These are phyloP conservation scores for Ectropis grisescens DNA, from an alignment of 1,140 invertebrate genomes.

Conservation along the genomic window DNA sequence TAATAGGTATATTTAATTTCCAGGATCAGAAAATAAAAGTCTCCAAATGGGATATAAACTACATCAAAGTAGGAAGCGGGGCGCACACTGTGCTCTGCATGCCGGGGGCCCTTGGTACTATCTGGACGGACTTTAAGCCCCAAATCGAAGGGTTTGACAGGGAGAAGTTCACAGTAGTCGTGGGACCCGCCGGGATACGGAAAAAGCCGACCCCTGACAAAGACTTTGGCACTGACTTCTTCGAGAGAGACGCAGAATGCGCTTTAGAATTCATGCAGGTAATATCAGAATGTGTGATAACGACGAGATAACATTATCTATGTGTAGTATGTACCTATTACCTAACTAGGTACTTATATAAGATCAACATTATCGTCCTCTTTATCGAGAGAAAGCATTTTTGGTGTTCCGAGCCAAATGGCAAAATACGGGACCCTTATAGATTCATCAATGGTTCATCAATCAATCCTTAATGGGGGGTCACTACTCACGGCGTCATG, in stretches of 20 bases:
- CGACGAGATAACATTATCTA: too few relatives aligned
- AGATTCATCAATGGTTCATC: too few relatives aligned
- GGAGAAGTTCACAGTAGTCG: conserved; percentile 81
- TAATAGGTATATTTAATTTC: too few relatives aligned
- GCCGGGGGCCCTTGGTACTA: conserved; percentile 82
- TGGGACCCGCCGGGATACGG: conserved; percentile 94
- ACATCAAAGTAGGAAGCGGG: conserved; percentile 80
- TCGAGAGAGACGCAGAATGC: conserved; percentile 79
- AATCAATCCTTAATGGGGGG: too few relatives aligned
- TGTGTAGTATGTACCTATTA: too few relatives aligned
- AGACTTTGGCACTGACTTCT: conserved; percentile 79
- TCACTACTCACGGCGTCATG: too few relatives aligned
- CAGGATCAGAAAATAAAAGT: conserved; percentile 70
- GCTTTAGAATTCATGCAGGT: conserved; percentile 83
- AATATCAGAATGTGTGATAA: too few relatives aligned
- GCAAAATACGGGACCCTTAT: too few relatives aligned
- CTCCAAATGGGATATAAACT: conserved; percentile 75
- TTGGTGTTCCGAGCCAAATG: too few relatives aligned
- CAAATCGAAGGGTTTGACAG: conserved; percentile 80
- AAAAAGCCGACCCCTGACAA: conserved; percentile 84
- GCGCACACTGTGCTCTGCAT: conserved; percentile 78
- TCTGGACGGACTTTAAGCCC: conserved; percentile 86
- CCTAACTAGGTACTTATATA: too few relatives aligned
- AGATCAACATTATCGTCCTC: too few relatives aligned
- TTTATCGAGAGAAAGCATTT: too few relatives aligned